phyloP scores from a whole-genome alignment of 2,113 vertebrate genomes.

The Phrynosoma platyrhinos region DNA sequence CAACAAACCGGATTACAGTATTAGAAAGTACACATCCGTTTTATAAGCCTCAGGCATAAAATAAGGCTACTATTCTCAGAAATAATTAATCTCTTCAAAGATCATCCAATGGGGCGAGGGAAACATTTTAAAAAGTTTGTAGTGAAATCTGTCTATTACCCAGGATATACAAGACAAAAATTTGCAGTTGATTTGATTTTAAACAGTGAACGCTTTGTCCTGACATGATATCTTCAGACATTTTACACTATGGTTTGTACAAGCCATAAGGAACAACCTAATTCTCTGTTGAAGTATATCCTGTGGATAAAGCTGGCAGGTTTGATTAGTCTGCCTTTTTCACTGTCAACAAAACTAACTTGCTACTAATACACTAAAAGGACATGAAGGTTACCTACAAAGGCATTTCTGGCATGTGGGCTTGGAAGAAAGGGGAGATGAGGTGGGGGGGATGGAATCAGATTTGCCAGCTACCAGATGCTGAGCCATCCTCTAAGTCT shows the following conservation, averaged over 20 bases:
- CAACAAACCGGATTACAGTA: conserved; percentile 66
- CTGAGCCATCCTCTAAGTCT: conserved; percentile 5
- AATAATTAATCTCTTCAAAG: conserved; percentile 53
- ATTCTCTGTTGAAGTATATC: not conserved
- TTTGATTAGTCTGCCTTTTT: not conserved
- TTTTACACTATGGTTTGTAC: not conserved
- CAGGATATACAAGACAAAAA: conserved; percentile 21
- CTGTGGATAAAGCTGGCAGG: not conserved
- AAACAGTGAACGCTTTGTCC: conserved; percentile 15
- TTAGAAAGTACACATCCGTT: conserved; percentile 51
- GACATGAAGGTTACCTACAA: not conserved
- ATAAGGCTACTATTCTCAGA: conserved; percentile 44
- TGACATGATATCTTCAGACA: not conserved
- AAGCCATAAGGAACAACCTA: not conserved
- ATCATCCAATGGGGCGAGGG: conserved; percentile 26
- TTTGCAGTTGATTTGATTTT: conserved; percentile 17
- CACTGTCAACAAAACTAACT: not conserved
- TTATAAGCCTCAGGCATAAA: conserved; percentile 64
- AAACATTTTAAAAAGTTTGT: conserved; percentile 7
- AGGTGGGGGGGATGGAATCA: not conserved
- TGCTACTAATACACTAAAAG: not conserved
- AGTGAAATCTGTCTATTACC: conserved; percentile 21
- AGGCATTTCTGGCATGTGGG: not conserved
- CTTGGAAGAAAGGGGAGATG: not conserved
- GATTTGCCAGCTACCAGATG: not conserved